phyloP scores from a whole-genome alignment of 1,140 invertebrate genomes.

The Apis dorsata region DNA sequence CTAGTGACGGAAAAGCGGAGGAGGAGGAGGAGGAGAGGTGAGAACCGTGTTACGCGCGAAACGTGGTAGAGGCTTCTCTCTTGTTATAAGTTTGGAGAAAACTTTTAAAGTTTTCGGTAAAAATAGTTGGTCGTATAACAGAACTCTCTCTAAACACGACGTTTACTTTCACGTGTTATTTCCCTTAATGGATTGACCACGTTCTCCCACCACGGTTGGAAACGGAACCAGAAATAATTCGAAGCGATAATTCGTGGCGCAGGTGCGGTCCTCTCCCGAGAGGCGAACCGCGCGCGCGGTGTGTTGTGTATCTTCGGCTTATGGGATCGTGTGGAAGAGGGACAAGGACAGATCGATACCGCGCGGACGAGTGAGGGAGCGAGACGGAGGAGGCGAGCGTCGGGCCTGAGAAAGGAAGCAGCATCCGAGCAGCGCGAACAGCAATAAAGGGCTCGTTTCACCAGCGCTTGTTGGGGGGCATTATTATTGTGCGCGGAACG shows the following conservation, averaged over 20 bases:
- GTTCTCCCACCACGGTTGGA: not conserved
- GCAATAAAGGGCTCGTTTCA: slow-evolving; percentile 78
- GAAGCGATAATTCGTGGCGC: slow-evolving; percentile 26
- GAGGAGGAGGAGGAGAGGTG: not conserved
- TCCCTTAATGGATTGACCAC: not conserved
- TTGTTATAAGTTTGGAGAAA: too few species aligned
- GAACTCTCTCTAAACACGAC: too few species aligned
- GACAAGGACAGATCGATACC: not conserved
- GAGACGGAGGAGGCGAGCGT: slow-evolving; percentile 16
- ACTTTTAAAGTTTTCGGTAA: too few species aligned
- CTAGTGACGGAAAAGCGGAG: not conserved
- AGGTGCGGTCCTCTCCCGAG: slow-evolving; percentile 28
- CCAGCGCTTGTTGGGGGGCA: slow-evolving; percentile 60
- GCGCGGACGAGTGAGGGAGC: not conserved
- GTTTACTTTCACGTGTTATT: too few species aligned
- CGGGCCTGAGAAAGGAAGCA: slow-evolving; percentile 77
- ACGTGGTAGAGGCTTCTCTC: too few species aligned
- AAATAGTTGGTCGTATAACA: too few species aligned
- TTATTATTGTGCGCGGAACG: slow-evolving; percentile 50
- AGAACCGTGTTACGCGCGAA: not conserved
- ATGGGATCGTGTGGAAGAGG: not conserved
- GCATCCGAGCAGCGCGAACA: slow-evolving; percentile 73
- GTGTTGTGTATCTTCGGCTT: slow-evolving; percentile 14
- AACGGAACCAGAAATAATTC: slow-evolving; percentile 7
- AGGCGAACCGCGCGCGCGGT: not conserved